A percentile compares a stretch with the other conserved stretches of the same genome.
These are phyloP conservation scores for Thamnophis elegans DNA, from an alignment of 2,797 vertebrate species.

Conservation along the genomic window DNA sequence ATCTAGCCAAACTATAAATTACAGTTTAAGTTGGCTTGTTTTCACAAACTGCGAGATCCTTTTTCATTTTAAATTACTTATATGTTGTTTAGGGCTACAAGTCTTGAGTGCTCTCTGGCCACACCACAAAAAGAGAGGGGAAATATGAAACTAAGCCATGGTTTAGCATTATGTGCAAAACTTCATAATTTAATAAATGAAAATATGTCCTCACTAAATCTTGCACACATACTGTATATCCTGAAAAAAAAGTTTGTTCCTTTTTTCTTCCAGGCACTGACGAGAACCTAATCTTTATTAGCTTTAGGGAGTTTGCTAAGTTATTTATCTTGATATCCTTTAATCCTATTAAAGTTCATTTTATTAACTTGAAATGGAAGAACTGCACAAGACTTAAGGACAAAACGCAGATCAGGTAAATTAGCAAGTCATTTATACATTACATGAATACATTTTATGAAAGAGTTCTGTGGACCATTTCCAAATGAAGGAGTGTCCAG, in stretches of 20 bases:
- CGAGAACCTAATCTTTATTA: not conserved
- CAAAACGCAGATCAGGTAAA: conserved; percentile 14
- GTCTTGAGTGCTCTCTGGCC: not conserved
- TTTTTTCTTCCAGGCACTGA: not conserved
- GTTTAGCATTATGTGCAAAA: not conserved
- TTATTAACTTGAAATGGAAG: conserved; percentile 1
- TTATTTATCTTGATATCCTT: not conserved
- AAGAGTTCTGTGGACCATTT: not conserved
- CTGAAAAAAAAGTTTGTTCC: not conserved
- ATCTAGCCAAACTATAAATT: not conserved
- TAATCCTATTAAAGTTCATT: conserved; percentile 8
- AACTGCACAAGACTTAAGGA: not conserved
- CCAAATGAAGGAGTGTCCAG: not conserved
- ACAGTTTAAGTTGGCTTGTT: not conserved
- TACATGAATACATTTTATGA: not conserved
- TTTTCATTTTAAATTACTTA: not conserved
- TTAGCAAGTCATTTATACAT: not conserved
- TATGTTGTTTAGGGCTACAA: not conserved
- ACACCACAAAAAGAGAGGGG: not conserved
- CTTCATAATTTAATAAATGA: not conserved
- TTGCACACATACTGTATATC: not conserved
- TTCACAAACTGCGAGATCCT: not conserved
- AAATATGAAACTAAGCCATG: not conserved
- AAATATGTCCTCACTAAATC: not conserved
- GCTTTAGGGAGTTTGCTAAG: not conserved